These are phyloP conservation scores for Hydrochoerus hydrochaeris DNA, from an alignment of 2,113 vertebrate genomes.

Conservation along the genomic window DNA sequence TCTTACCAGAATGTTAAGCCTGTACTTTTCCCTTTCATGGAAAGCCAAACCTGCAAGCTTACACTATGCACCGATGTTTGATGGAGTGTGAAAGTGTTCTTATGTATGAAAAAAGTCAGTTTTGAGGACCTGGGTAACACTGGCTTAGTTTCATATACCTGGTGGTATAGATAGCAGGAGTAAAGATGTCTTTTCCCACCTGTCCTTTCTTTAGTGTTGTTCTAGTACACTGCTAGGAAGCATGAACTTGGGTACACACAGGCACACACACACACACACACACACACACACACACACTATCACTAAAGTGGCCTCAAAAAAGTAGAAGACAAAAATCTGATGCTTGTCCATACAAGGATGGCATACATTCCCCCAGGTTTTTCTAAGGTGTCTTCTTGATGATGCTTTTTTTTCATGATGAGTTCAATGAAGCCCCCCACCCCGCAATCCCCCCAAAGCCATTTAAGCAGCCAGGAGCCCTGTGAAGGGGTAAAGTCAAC, in stretches of 20 bases:
- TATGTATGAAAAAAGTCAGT: background rate
- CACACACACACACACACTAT: background rate
- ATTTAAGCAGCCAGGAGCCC: background rate
- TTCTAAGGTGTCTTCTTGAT: background rate
- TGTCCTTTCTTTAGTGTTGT: background rate
- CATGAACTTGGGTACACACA: background rate
- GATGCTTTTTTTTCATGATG: background rate
- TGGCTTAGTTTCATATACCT: background rate
- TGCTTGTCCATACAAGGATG: background rate
- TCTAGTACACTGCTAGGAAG: background rate
- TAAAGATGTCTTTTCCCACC: background rate
- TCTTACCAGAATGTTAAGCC: slow-evolving; percentile 8
- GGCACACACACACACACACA: background rate
- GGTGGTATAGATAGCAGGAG: background rate
- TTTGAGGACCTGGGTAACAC: background rate
- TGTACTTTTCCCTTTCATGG: background rate
- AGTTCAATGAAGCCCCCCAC: background rate
- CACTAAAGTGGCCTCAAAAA: background rate
- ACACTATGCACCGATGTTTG: slow-evolving; percentile 28
- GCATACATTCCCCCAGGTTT: background rate
- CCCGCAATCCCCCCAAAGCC: background rate
- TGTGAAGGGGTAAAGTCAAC: background rate
- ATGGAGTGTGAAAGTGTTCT: background rate
- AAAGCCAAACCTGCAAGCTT: slow-evolving; percentile 42
- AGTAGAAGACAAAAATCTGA: background rate